Evolutionary conservation across 2,113 vertebrate genomes (phyloP), one percentile per base, ranked within the genome.

Genomic region (Equus przewalskii): DNA sequence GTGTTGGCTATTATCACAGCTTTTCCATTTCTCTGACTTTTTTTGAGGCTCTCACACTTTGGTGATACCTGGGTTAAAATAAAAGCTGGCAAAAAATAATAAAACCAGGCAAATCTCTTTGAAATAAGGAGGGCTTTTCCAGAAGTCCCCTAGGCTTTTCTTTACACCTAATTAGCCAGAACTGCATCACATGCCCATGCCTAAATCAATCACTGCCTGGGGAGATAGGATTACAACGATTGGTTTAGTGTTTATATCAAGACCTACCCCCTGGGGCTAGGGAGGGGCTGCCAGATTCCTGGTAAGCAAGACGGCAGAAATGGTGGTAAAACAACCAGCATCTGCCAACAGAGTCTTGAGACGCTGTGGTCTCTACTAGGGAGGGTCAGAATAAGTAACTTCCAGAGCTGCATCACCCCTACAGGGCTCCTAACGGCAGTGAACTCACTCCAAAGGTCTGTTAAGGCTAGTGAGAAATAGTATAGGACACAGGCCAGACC

Each of bases 221-320:
- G 62, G 64, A 92, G 65, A 44, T 0, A 89, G 36, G 97, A 96
- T 94, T 80, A 94, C 8, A 88, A 80, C 51, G 64, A 80, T 0
- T 54, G 64, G 62, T 83, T 93, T 87, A 90, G 64, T 93, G 58
- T 91, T 97, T 93, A 33, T 26, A 94, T 96, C 58, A 95, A 96
- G 72, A 78, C 67, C 75, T 49, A 73, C 19, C 30, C 46, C 15
- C 18, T 72, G 10, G 36, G 67, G 79, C 41, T 94, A 22, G 28
- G 36, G 15, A 70, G 24, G 22, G 70, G 69, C 44, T 78, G 58
- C 18, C 81, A 81, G 78, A 89, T 96, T 91, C 60, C 36, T 21
- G 70, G 41, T 54, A 79, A 89, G 93, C 54, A 94, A 70, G 60
- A 26, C 14, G 67, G 54, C n/a, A 60, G 18, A 18, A 79, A 92